Evolutionary conservation across 2,113 vertebrate species (phyloP).

Genomic region (Anoplopoma fimbria): DNA sequence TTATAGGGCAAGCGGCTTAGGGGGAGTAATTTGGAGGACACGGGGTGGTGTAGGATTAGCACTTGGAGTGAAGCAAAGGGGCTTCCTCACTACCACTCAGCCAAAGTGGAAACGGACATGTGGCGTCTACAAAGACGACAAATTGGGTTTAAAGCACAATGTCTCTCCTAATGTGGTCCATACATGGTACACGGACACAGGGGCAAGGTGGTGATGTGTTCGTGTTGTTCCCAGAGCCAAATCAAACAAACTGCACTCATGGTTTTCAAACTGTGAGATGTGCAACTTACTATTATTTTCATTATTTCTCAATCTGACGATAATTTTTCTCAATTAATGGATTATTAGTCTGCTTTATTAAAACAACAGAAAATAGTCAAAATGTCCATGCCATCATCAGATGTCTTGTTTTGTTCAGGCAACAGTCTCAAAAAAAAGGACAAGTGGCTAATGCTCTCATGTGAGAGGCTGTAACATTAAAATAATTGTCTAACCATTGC

Average conservation of each 20-base stretch:
- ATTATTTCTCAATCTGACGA: neutral
- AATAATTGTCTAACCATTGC: neutral
- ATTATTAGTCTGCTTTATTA: neutral
- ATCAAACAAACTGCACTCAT: neutral
- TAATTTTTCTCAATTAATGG: neutral
- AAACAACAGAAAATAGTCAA: neutral
- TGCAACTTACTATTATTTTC: neutral
- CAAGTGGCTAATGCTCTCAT: neutral
- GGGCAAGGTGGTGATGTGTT: too few species aligned
- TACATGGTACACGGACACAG: neutral
- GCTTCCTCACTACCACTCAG: slow-evolving; percentile 19
- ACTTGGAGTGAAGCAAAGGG: slow-evolving; percentile 21
- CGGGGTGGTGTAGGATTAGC: slow-evolving; percentile 67
- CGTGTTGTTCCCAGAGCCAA: neutral
- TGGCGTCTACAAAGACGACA: neutral
- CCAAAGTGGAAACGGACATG: neutral
- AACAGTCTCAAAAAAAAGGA: too few species aligned
- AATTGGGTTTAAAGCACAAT: neutral
- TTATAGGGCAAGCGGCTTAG: slow-evolving; percentile 87
- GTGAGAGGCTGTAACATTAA: neutral
- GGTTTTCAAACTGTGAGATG: too few species aligned
- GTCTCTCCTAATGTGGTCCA: neutral
- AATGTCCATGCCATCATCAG: too few species aligned
- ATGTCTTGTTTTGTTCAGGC: too few species aligned
- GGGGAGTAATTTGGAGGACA: slow-evolving; percentile 73